Conservation (phyloP, 1,140 invertebrate genomes). For the Coelopa frigida region DNA sequence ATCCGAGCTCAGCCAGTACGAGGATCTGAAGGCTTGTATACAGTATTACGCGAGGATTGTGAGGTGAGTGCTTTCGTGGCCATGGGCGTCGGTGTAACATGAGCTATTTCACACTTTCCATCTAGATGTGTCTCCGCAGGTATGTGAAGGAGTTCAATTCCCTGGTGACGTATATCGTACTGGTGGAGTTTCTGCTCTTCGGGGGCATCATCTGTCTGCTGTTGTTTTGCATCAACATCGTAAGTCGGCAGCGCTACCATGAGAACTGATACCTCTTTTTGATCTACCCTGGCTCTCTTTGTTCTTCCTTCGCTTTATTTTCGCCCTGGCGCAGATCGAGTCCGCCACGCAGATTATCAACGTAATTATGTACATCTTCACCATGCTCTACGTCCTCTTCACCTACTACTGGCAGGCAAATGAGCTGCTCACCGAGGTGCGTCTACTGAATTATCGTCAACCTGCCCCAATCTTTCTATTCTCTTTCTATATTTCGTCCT, state of each 20-base stretch:
- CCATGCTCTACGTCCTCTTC: conserved; percentile 37
- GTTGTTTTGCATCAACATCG: conserved; percentile 37
- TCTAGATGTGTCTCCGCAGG: conserved; percentile 16
- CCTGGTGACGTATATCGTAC: conserved; percentile 28
- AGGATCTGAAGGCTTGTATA: conserved; percentile 23
- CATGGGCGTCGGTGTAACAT: too few relatives aligned
- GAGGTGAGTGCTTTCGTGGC: conserved; percentile 1
- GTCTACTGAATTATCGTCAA: too few relatives aligned
- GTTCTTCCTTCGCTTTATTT: not conserved
- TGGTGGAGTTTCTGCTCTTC: conserved; percentile 34
- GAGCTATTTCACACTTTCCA: too few relatives aligned
- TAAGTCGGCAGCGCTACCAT: too few relatives aligned
- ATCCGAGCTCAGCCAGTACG: conserved; percentile 7
- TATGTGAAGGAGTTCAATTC: conserved; percentile 27
- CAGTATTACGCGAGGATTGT: conserved; percentile 16
- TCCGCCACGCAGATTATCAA: conserved; percentile 9
- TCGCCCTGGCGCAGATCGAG: conserved; percentile 9
- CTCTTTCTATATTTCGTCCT: too few relatives aligned
- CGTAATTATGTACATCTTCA: conserved; percentile 31
- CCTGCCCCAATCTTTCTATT: too few relatives aligned
- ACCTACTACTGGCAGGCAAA: conserved; percentile 40
- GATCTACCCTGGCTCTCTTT: not conserved
- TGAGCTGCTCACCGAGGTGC: conserved; percentile 31
- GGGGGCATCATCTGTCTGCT: conserved; percentile 27
- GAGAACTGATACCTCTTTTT: too few relatives aligned